Evolutionary conservation across 2,888 invertebrate genomes (phyloP), one percentile per base, ranked within the genome.

Genomic region (Rotaria sp.): DNA sequence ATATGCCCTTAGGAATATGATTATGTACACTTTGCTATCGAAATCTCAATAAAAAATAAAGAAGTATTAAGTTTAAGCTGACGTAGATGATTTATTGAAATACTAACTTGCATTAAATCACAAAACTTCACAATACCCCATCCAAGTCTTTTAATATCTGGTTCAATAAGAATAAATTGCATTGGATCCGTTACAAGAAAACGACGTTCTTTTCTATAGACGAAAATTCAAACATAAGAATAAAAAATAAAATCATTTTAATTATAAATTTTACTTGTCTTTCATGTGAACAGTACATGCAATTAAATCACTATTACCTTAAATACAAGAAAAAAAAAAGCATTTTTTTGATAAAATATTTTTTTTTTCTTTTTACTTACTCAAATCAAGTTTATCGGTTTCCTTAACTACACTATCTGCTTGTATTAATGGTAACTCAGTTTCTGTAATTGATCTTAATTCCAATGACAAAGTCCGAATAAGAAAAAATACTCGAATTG

Each of bases 41-140:
- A 45, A 8, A 45, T 5, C 11, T 45, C 45, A 45, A 8, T 8
- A 45, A 45, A 5, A 8, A 45, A 8, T 11, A 8, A 5, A 45
- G 11, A 45, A 11, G 11, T 8, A 5, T 45, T 45, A 5, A 11
- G 45, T 45, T 45, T 45, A 8, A 45, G 11, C 5, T 11, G 11
- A 45, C 45, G 11, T 8, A 45, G 45, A n/a, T 45, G 35, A 21
- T 80, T 26, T 35, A 2, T 52, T 4, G 7, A 30, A 52, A n/a
- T 52, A 86, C 86, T 87, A 87, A 93, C 93, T 92, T 93, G 93
- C 75, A 98, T 92, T 90, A 96, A 95, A 41, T 97, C 97, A 1
- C 97, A 97, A 88, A 98, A 94, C 91, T 96, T 96, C 0, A 97
- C 97, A 7, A 98, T 95, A 30, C 98, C 99, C 96, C 97, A 99